Evolutionary conservation across 2,797 vertebrate species (phyloP), one percentile per base, ranked within the genome.

Genomic region (Megalops cyprinoides): DNA sequence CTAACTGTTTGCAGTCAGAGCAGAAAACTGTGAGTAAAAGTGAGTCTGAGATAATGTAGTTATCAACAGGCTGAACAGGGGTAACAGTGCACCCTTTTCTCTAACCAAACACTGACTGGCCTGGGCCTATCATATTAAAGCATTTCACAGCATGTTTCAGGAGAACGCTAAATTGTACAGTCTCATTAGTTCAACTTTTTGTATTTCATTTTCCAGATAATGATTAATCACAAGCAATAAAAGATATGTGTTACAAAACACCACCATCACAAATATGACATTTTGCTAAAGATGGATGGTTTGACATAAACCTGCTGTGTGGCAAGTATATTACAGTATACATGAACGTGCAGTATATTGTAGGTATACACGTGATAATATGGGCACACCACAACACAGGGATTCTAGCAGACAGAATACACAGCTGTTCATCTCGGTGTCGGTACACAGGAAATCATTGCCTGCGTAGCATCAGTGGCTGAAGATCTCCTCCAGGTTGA

Each of bases 401-500:
- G 42, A 53, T 37, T 74, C 62, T 18, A 76, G 48, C 73, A 62
- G 23, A 79, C 10, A 67, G 37, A 62, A 37, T 8, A 34, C 10
- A 39, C 6, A 7, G 12, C 55, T 25, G 44, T 51, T 34, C 12
- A 14, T n/a, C n/a, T 48, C n/a, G 14, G 28, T 23, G 5, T 25
- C 9, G 23, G 48, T 31, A 7, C 23, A 34, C 6, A 20, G 15
- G 39, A 75, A 58, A 42, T 25, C 23, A 46, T 44, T 37, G 31
- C 49, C 53, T 15, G 37, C 10, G 73, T 25, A 48, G 44, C 71
- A 80, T 84, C 83, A 94, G 79, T 91, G 91, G 55, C 90, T 90
- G 84, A 89, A 87, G 5, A 88, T 87, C 82, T 92, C 82, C 82
- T 93, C 95, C 87, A 96, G 95, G 90, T 94, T 94, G 23, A 93